Base-by-base conservation (phyloP, 2,113 vertebrate species). In the Perccottus glenii region DNA sequence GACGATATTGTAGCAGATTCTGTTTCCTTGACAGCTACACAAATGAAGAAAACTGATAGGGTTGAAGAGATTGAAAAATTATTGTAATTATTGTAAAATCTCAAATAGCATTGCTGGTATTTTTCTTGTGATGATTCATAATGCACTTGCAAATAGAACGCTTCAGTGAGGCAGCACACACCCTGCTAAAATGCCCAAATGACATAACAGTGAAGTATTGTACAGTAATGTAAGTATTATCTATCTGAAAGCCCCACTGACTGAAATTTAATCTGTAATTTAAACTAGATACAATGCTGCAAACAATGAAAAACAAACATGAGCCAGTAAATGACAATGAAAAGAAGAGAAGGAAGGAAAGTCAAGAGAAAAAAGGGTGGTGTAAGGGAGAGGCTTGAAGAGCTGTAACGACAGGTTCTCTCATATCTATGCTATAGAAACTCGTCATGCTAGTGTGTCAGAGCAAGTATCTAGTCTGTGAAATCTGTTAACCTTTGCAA, bases 321-420 rank as follows among this genome's bases (percentile, higher is more conserved):
- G 42, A 60, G 11, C 50, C 2, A 38, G 16, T 45, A 50, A 40
- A 27, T 9, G 33, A 72, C 61, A 79, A 57, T 48, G 33, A 4
- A 6, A 48, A 60, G 53, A 40, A 46, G 51, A 51, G 27, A 60
- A 44, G 51, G 56, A 50, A 40, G 4, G 3, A 58, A 53, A 58
- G 44, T 16, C 45, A n/a, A 33, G 42, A 3, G 3, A 73, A 47
- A 52, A 35, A 60, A 33, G 58, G 53, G 45, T 47, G 46, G 71
- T 36, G 51, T 63, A 68, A 66, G 35, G 55, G 44, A 67, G 56
- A 72, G 70, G 53, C 42, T 45, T 43, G 33, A 43, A 40, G 73
- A 84, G 80, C 44, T 84, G 76, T 77, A 84, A 14, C 38, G 72
- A 81, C 86, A 87, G 70, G 84, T 89, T 82, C 59, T 65, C 46